A percentile compares a stretch with the other conserved stretches of the same genome.
These are phyloP conservation scores for Semotilus atromaculatus DNA, from an alignment of 2,797 vertebrate species.

Conservation along the genomic window DNA sequence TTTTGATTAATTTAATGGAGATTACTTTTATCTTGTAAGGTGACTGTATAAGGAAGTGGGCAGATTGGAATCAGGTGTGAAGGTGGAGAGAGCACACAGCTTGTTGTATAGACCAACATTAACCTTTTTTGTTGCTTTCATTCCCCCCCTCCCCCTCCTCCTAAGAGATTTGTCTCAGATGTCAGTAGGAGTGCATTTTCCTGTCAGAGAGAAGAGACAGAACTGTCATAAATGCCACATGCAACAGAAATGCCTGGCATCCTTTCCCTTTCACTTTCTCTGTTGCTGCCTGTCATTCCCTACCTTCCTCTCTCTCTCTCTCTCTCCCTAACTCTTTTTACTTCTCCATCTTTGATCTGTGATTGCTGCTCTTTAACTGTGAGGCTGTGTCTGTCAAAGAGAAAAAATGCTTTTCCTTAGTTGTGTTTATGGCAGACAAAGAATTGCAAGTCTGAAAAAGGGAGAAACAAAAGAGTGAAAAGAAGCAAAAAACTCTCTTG, in stretches of 20 bases:
- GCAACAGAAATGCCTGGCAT: conserved; percentile 10
- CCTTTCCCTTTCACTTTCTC: conserved; percentile 12
- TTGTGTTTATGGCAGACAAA: conserved; percentile 1
- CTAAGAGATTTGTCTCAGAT: conserved; percentile 37
- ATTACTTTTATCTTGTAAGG: not conserved
- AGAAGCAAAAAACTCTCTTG: not conserved
- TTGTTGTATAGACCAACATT: no score
- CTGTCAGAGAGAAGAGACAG: conserved; percentile 37
- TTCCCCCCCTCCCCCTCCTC: no score
- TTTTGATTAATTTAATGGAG: not conserved
- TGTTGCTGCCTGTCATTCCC: not conserved
- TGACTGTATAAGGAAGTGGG: no score
- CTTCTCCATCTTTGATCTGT: conserved; percentile 18
- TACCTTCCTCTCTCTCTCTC: not conserved
- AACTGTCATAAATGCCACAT: conserved; percentile 35
- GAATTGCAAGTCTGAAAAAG: not conserved
- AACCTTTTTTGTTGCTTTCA: no score
- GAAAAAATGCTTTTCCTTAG: not conserved
- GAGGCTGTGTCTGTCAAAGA: not conserved
- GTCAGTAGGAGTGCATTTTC: conserved; percentile 10
- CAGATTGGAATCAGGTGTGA: no score
- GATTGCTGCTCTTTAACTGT: not conserved
- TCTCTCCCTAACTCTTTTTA: not conserved
- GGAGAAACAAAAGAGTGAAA: not conserved
- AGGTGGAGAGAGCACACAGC: no score